Evolutionary conservation across 2,113 vertebrate genomes (phyloP).

Genomic region (Brachypteracias leptosomus): DNA sequence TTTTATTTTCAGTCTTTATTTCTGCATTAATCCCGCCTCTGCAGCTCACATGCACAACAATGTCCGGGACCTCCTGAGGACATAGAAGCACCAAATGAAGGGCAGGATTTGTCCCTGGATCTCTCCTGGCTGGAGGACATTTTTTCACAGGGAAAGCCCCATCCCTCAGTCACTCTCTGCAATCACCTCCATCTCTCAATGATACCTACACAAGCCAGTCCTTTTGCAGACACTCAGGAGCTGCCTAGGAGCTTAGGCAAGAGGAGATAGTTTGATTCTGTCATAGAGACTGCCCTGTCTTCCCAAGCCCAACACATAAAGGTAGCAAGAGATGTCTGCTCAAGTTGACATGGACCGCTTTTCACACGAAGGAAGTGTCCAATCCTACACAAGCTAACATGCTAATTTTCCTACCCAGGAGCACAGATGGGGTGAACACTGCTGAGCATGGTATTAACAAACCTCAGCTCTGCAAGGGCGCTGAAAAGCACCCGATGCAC

Average conservation of each 20-base stretch:
- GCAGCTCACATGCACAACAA: conserved; percentile 4
- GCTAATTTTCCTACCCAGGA: conserved; percentile 1
- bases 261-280: no score
- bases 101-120: not conserved
- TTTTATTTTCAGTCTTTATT: conserved; percentile 59
- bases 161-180: not conserved
- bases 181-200: not conserved
- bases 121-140: not conserved
- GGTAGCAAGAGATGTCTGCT: not conserved
- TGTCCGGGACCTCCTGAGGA: conserved; percentile 25
- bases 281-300: no score
- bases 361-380: not conserved
- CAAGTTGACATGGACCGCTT: not conserved
- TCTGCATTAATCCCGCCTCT: conserved; percentile 20
- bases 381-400: not conserved
- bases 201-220: not conserved
- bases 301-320: not conserved
- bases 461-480: not conserved
- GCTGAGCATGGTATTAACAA: conserved; percentile 6
- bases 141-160: not conserved
- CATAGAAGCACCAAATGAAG: not conserved
- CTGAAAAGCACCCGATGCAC: not conserved
- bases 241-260: not conserved
- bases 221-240: not conserved
- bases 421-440: not conserved